Evolutionary conservation across 1,140 invertebrate species (phyloP).

Genomic region (Zaprionus kolodkinae): DNA sequence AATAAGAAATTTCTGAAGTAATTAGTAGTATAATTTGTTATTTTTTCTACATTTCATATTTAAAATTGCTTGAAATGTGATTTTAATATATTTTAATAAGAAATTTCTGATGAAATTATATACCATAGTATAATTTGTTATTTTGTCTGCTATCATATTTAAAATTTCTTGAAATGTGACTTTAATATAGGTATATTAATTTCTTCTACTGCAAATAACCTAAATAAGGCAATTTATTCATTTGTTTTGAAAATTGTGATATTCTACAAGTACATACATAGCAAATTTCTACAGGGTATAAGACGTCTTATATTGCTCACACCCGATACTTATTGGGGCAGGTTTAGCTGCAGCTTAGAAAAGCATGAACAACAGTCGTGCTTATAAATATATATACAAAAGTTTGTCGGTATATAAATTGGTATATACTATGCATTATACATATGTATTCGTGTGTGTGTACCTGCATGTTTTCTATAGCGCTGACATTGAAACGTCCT

Average conservation of each 20-base stretch:
- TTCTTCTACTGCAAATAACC: background rate
- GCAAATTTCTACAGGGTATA: slow-evolving; percentile 17
- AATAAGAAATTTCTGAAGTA: too few relatives aligned
- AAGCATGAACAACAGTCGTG: background rate
- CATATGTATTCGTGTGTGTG: background rate
- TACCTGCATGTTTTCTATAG: slow-evolving; percentile 13
- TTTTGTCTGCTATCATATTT: too few relatives aligned
- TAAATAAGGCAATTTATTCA: background rate
- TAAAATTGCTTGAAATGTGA: too few relatives aligned
- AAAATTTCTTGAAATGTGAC: too few relatives aligned
- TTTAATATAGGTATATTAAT: too few relatives aligned
- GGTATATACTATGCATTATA: background rate
- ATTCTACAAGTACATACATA: background rate
- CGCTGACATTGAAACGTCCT: slow-evolving; percentile 74
- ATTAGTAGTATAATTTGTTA: too few relatives aligned
- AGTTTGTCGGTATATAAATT: slow-evolving; percentile 10
- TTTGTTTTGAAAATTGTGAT: background rate
- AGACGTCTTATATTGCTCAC: background rate
- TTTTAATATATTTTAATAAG: too few relatives aligned
- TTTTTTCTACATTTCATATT: background rate
- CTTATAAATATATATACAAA: slow-evolving; percentile 35
- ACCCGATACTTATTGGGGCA: slow-evolving; percentile 24
- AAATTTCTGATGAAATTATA: too few relatives aligned
- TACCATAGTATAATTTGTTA: too few relatives aligned
- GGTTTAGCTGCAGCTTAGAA: slow-evolving; percentile 42